Conservation (phyloP, 1,140 invertebrate genomes). For the Aphis craccivora region DNA sequence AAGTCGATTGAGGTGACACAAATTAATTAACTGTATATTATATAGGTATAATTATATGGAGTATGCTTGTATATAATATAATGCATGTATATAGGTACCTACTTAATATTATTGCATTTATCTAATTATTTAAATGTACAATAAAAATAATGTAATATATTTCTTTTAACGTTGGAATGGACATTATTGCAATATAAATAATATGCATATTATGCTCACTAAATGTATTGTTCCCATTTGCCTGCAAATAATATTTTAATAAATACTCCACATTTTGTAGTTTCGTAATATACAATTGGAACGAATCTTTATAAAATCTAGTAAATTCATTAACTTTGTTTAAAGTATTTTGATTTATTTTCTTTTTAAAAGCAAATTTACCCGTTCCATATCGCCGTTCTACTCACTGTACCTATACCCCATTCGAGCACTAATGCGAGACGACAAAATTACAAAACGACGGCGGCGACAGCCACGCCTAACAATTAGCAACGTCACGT, state of each 20-base stretch:
- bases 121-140: background rate
- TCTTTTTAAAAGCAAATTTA: background rate
- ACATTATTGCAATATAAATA: background rate
- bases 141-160: background rate
- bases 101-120: too few relatives aligned
- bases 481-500: slow-evolving; percentile 57
- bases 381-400: background rate
- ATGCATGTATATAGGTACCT: background rate
- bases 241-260: background rate
- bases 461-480: slow-evolving; percentile 30
- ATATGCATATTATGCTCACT: background rate
- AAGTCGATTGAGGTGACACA: background rate
- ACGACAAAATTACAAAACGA: slow-evolving; percentile 44
- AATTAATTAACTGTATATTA: background rate
- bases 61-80: background rate
- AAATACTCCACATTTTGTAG: background rate
- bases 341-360: background rate
- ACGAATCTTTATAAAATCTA: background rate
- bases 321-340: background rate
- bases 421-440: background rate
- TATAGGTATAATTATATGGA: too few relatives aligned
- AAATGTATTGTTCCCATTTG: background rate
- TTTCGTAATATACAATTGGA: background rate
- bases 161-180: background rate
- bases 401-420: background rate